Base-by-base conservation (phyloP, 2,888 invertebrate species). In the Stenurella melanura region DNA sequence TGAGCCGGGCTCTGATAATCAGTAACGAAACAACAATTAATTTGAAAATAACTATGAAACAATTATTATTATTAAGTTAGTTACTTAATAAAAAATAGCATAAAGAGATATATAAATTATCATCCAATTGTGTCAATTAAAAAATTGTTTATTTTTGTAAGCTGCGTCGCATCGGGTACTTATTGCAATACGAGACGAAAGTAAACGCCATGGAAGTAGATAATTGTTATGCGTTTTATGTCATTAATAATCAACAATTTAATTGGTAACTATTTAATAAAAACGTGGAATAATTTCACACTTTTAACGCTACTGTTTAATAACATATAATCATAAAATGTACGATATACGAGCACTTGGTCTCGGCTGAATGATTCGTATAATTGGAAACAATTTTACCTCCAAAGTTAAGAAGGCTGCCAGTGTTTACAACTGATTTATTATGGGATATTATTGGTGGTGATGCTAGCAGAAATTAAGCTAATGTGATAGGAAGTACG, bases 321-420 rank as follows among this genome's bases (percentile, higher is more conserved):
- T 50, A 50, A 50, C 50, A 50, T 50, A 50, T 17, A n/a, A 50
- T 50, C n/a, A 50, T n/a, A n/a, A 17, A 50, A 3, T 50, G 15
- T 15, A n/a, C 50, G 50, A 60, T 60, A 30, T 60, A 60, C 30
- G 60, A n/a, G 61, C 11, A 63, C 26, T 63, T 17, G 30, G 64
- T 42, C 17, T 38, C 64, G 64, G 42, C 21, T 42, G 64, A 64
- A 38, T 21, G 19, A 38, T 12, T 11, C 42, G 19, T 18, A 9
- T 64, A 64, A 64, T 64, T 64, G 42, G 18, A 42, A 38, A 50
- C 42, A 64, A 64, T 42, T 64, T 64, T 42, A 64, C 64, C 64
- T 64, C 38, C 17, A 38, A 64, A 61, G 10, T 18, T 64, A 64
- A 50, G 64, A 42, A 42, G 38, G 42, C 12, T 19, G 18, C 12